A percentile compares a stretch with the other conserved stretches of the same genome.
Conservation (phyloP, 1,140 invertebrate species). For the Leptonema lineaticorne region DNA sequence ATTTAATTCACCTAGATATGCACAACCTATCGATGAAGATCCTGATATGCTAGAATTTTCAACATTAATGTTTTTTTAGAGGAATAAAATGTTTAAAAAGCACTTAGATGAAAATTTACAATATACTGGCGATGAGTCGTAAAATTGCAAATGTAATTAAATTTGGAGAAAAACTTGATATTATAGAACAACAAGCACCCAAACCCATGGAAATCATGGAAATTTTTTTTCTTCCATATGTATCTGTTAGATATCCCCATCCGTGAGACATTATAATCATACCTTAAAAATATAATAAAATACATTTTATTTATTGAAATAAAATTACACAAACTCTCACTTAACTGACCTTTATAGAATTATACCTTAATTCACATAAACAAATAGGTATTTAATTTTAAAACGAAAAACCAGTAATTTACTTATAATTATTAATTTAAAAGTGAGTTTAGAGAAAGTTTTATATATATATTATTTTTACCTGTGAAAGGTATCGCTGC, state of each 20-base stretch:
- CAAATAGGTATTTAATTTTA: no score
- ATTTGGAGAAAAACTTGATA: slow-evolving; percentile 69
- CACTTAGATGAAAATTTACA: slow-evolving; percentile 23
- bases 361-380: neutral
- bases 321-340: no score
- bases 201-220: slow-evolving; percentile 67
- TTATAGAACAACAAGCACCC: slow-evolving; percentile 64
- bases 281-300: slow-evolving; percentile 43
- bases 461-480: slow-evolving; percentile 46
- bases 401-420: no score
- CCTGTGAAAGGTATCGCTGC: slow-evolving; percentile 68
- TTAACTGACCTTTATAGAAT: no score
- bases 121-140: slow-evolving; percentile 59
- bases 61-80: neutral
- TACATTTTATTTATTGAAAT: no score
- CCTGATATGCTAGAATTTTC: slow-evolving; percentile 53
- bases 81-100: neutral
- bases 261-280: slow-evolving; percentile 61
- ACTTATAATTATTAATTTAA: no score
- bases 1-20: slow-evolving; percentile 63
- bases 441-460: no score
- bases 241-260: slow-evolving; percentile 81
- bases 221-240: slow-evolving; percentile 67
- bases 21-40: slow-evolving; percentile 60
- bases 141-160: slow-evolving; percentile 67